Percentiles rank a stretch among this genome's conserved stretches.
phyloP scores from a whole-genome alignment of 2,888 invertebrate genomes.

The Tetragonisca angustula region DNA sequence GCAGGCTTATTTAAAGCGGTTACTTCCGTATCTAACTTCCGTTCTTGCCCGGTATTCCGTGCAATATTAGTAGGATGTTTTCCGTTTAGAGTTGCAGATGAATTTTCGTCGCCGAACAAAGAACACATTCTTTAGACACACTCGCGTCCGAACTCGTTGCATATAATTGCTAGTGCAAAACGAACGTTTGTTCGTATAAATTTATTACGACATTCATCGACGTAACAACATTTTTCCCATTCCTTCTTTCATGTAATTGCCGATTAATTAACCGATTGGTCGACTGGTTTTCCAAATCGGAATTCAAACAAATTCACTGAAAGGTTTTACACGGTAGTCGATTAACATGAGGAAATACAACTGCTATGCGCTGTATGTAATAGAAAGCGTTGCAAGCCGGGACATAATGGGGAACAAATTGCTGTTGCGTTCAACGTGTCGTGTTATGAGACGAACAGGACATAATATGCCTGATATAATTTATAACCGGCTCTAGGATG shows the following conservation, averaged over 20 bases:
- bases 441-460: constrained; percentile 6
- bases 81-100: constrained; percentile 6
- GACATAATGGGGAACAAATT: constrained; percentile 49
- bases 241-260: background rate
- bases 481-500: constrained; percentile 34
- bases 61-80: constrained; percentile 40
- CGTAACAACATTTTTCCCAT: background rate
- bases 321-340: constrained; percentile 3
- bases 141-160: too few species aligned
- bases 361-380: constrained; percentile 25
- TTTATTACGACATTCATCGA: background rate
- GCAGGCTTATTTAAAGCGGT: constrained; percentile 59
- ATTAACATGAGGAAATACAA: constrained; percentile 42
- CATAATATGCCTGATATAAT: constrained; percentile 23
- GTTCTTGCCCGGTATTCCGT: constrained; percentile 17
- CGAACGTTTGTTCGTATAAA: background rate
- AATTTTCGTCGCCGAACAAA: background rate
- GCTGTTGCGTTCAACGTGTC: constrained; percentile 12
- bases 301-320: background rate
- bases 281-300: background rate
- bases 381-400: constrained; percentile 46
- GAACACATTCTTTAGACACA: background rate
- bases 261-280: constrained; percentile 23
- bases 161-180: background rate
- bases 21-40: constrained; percentile 51